Conservation (phyloP, 2,888 invertebrate species). For the Brachyptera putata region DNA sequence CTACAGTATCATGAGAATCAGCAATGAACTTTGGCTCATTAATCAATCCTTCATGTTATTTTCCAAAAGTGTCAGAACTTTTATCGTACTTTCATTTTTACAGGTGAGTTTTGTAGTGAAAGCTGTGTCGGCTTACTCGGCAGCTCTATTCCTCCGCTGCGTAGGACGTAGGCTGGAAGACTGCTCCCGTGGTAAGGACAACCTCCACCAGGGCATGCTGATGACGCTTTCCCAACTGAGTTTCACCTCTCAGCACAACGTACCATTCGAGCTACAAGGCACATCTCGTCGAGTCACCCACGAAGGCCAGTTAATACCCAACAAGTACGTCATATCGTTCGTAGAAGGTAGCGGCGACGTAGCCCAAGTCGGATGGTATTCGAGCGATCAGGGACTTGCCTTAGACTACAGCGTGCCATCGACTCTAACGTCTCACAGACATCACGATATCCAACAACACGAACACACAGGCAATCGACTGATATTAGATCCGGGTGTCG, state of each 20-base stretch:
- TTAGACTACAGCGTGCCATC: slow-evolving; percentile 34
- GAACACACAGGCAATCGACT: no score
- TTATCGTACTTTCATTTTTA: not conserved
- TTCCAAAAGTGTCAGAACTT: no score
- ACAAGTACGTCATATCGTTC: slow-evolving; percentile 35
- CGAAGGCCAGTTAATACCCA: slow-evolving; percentile 36
- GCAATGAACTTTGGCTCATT: no score
- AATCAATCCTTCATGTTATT: no score
- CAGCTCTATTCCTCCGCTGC: slow-evolving; percentile 39
- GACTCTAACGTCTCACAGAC: not conserved
- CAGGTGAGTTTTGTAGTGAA: slow-evolving; percentile 35
- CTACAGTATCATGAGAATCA: no score
- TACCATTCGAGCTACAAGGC: slow-evolving; percentile 36
- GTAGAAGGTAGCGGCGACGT: slow-evolving; percentile 31
- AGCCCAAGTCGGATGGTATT: slow-evolving; percentile 40
- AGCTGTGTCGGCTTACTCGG: slow-evolving; percentile 42
- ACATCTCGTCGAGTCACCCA: slow-evolving; percentile 36
- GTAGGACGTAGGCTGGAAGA: slow-evolving; percentile 13
- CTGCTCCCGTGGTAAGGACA: slow-evolving; percentile 2
- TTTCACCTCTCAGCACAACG: slow-evolving; percentile 32
- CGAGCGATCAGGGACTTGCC: slow-evolving; percentile 39
- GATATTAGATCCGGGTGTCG: no score
- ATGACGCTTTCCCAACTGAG: slow-evolving; percentile 34
- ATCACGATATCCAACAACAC: not conserved
- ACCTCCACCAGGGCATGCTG: slow-evolving; percentile 33